These are phyloP conservation scores for Sebastes schlegelii DNA, from an alignment of 2,113 vertebrate genomes.

Conservation along the genomic window DNA sequence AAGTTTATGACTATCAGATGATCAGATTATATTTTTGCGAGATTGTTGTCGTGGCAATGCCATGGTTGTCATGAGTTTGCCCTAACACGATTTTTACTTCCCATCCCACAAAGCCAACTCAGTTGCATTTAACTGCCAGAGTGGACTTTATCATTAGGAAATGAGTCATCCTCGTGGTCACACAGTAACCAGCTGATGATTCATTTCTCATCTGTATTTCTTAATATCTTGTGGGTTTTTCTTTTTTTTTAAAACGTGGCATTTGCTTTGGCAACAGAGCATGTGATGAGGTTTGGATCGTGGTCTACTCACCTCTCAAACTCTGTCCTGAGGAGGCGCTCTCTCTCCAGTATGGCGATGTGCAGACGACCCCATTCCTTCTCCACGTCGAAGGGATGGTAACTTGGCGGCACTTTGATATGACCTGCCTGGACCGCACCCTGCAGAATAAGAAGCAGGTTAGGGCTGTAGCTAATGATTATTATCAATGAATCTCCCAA, in stretches of 20 bases:
- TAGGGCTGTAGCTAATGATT: not conserved
- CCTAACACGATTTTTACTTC: slow-evolving; percentile 13
- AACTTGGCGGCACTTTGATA: slow-evolving; percentile 90
- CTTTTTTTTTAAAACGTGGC: not conserved
- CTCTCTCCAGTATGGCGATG: slow-evolving; percentile 92
- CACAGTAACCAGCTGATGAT: slow-evolving; percentile 17
- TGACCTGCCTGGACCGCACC: slow-evolving; percentile 89
- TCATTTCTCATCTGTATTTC: slow-evolving; percentile 3
- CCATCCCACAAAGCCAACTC: slow-evolving; percentile 35
- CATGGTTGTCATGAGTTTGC: slow-evolving; percentile 51
- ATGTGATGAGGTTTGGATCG: slow-evolving; percentile 18
- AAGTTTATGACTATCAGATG: slow-evolving; percentile 24
- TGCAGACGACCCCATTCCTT: slow-evolving; percentile 97
- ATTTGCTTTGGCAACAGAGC: slow-evolving; percentile 46
- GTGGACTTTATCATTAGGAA: slow-evolving; percentile 16
- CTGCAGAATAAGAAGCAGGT: slow-evolving; percentile 66
- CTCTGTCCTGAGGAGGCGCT: slow-evolving; percentile 90
- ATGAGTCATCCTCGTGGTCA: slow-evolving; percentile 65
- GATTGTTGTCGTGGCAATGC: slow-evolving; percentile 23
- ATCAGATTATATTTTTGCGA: slow-evolving; percentile 6
- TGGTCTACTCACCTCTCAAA: slow-evolving; percentile 84
- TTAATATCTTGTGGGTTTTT: slow-evolving; percentile 1
- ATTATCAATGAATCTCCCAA: not conserved
- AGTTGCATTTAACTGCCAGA: slow-evolving; percentile 10
- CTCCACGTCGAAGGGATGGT: slow-evolving; percentile 94